These are phyloP conservation scores for Lithophane leautieri DNA, from an alignment of 2,888 invertebrate genomes.

Conservation along the genomic window DNA sequence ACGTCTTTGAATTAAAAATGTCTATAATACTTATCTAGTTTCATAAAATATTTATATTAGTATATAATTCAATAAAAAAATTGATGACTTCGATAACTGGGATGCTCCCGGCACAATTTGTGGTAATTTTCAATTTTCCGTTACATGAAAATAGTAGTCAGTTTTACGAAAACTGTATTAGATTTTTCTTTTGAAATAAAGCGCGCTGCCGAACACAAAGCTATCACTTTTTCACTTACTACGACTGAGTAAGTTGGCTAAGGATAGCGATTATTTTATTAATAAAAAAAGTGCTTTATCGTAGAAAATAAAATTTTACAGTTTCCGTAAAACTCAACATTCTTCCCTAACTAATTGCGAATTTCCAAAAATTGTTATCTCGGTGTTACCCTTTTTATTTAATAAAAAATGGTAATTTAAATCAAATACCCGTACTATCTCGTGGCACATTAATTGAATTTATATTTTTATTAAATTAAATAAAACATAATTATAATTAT, in stretches of 20 bases:
- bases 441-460: slow-evolving; percentile 84
- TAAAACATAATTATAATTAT: slow-evolving; percentile 64
- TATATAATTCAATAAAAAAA: slow-evolving; percentile 68
- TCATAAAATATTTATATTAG: slow-evolving; percentile 66
- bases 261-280: slow-evolving; percentile 67
- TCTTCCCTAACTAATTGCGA: slow-evolving; percentile 15
- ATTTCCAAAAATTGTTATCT: slow-evolving; percentile 52
- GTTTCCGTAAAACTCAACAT: slow-evolving; percentile 25
- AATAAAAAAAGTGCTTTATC: slow-evolving; percentile 47
- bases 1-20: slow-evolving; percentile 67
- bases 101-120: slow-evolving; percentile 60
- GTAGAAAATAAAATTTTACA: slow-evolving; percentile 35
- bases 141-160: not conserved
- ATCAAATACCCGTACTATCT: slow-evolving; percentile 85
- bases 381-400: slow-evolving; percentile 60
- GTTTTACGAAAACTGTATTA: slow-evolving; percentile 33
- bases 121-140: slow-evolving; percentile 42
- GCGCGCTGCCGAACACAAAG: slow-evolving; percentile 61
- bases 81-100: slow-evolving; percentile 76
- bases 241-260: slow-evolving; percentile 75
- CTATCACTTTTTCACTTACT: slow-evolving; percentile 76
- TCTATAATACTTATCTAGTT: slow-evolving; percentile 66
- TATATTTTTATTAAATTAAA: slow-evolving; percentile 71
- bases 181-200: slow-evolving; percentile 39
- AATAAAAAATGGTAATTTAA: slow-evolving; percentile 74